These are phyloP conservation scores for Nycteola revayana DNA, from an alignment of 2,888 invertebrate species.

Conservation along the genomic window DNA sequence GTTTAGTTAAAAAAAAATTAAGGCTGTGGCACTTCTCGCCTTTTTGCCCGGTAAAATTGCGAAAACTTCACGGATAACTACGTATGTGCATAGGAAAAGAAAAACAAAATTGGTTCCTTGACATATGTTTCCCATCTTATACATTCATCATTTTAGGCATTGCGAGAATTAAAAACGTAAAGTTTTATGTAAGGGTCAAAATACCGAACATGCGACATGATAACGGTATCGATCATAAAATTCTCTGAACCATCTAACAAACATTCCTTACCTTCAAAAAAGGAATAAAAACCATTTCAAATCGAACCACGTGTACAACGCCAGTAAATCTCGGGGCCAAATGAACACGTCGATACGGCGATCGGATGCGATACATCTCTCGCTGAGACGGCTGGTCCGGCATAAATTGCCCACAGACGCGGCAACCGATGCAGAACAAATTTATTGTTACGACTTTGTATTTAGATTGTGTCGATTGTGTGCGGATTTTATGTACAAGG, in stretches of 20 bases:
- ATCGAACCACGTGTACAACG: conserved; percentile 30
- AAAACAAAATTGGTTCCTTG: too few species aligned
- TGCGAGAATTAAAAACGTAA: too few species aligned
- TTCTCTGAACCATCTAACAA: conserved; percentile 1
- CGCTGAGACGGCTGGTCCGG: conserved; percentile 43
- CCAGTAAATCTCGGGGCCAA: conserved; percentile 55
- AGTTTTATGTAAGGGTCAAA: too few species aligned
- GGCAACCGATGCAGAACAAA: conserved; percentile 52
- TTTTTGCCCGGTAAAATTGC: too few species aligned
- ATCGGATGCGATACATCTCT: conserved; percentile 67
- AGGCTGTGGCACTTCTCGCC: too few species aligned
- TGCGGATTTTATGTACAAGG: conserved; percentile 24
- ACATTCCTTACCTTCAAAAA: conserved; percentile 7
- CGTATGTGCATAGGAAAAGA: too few species aligned
- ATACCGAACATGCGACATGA: too few species aligned
- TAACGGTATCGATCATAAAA: too few species aligned
- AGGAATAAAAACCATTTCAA: conserved; percentile 25
- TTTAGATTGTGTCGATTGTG: conserved; percentile 30
- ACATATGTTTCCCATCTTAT: too few species aligned
- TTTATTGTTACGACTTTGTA: conserved; percentile 39
- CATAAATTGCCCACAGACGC: conserved; percentile 59
- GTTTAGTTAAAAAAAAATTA: too few species aligned
- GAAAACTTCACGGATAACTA: too few species aligned
- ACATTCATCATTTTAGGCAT: too few species aligned
- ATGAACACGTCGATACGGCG: conserved; percentile 61